These are phyloP conservation scores for Seriola dumerili DNA, from an alignment of 2,113 vertebrate species.

Conservation along the genomic window DNA sequence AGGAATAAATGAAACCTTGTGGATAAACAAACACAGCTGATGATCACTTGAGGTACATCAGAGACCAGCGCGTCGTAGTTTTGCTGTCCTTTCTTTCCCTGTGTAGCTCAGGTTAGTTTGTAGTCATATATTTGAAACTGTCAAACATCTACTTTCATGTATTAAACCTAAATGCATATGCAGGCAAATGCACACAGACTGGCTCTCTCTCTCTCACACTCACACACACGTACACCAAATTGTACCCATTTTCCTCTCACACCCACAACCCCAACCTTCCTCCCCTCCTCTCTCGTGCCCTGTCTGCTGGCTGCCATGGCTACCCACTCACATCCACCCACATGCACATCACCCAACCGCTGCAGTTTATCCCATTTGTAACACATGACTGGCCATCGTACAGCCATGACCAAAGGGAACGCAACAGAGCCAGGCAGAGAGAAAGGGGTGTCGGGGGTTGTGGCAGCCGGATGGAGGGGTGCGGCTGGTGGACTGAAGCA, in stretches of 20 bases:
- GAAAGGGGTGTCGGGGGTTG: constrained; percentile 57
- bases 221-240: background rate
- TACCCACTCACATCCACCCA: constrained; percentile 57
- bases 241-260: constrained; percentile 33
- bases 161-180: constrained; percentile 1
- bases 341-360: constrained; percentile 65
- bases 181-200: constrained; percentile 13
- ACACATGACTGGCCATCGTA: constrained; percentile 74
- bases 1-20: constrained; percentile 60
- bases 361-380: constrained; percentile 82
- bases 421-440: constrained; percentile 57
- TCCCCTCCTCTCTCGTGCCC: constrained; percentile 29
- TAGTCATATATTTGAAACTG: constrained; percentile 15
- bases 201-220: background rate
- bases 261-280: constrained; percentile 29
- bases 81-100: background rate
- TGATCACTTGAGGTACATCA: constrained; percentile 28
- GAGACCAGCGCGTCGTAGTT: background rate
- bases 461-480: constrained; percentile 61
- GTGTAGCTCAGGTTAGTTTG: background rate
- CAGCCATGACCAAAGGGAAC: constrained; percentile 70
- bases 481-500: constrained; percentile 68
- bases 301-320: constrained; percentile 46
- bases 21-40: constrained; percentile 56
- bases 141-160: constrained; percentile 11